Conservation (phyloP, 2,113 vertebrate genomes). For the human (Homo sapiens) region DNA sequence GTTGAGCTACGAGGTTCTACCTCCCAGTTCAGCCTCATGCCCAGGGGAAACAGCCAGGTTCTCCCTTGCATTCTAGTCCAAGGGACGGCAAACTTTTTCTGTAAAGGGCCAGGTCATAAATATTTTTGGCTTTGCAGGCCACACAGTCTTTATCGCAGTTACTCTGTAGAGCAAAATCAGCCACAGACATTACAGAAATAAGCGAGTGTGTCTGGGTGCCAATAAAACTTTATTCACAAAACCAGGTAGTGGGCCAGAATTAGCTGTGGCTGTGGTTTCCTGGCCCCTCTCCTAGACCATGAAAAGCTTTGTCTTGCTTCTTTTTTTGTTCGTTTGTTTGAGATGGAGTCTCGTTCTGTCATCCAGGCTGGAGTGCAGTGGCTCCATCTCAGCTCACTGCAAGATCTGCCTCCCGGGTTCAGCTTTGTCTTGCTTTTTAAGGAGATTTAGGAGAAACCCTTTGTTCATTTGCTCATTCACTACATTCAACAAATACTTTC, state of each 20-base stretch:
- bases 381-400: no score
- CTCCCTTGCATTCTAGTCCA: not conserved
- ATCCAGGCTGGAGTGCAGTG: no score
- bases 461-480: not conserved
- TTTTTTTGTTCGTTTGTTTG: no score
- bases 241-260: no score
- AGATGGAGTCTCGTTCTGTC: no score
- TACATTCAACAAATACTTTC: not conserved
- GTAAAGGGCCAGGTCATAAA: not conserved
- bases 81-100: no score
- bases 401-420: no score
- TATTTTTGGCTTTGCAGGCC: not conserved
- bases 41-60: not conserved
- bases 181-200: fast-evolving
- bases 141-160: not conserved
- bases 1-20: not conserved
- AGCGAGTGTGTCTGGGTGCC: not conserved
- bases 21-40: not conserved
- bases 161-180: not conserved
- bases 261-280: not conserved
- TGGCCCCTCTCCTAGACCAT: not conserved
- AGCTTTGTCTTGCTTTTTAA: not conserved
- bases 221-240: not conserved
- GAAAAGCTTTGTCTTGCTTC: no score
- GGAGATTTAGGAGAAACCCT: not conserved